Base-by-base conservation (phyloP, 2,888 invertebrate genomes). In the Tetranychus truncatus region DNA sequence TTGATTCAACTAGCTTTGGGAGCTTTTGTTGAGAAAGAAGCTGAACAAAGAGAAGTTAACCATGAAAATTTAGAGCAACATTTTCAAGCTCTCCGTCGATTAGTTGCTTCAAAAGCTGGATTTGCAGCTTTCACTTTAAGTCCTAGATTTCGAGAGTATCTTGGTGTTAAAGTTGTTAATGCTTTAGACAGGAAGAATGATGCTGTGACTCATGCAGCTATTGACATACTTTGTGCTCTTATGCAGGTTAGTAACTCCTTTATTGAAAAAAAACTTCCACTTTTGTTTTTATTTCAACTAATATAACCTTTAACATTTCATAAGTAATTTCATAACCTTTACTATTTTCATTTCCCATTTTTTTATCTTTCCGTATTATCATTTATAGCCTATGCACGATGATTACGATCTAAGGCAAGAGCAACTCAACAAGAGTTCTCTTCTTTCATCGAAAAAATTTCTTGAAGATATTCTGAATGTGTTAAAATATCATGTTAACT, bases 21-120 rank as follows among this genome's bases (percentile, higher is more conserved):
- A 80, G 88, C 93, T 0, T 85, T 99, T 46, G 88, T 92, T 1
- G 88, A 87, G 78, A 89, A 88, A 76, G 91, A 84, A 78, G 83
- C 84, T 11, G 88, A 88, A 80, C 86, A 87, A 81, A 86, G 86
- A 76, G 87, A 89, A 79, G 84, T 88, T 6, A 79, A 81, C 71
- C 80, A 81, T 34, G 82, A 81, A 65, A 46, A 73, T 45, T 74
- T 95, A 65, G 97, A 99, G 84, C 91, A 92, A 1, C 94, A 95
- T 83, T 95, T 99, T 84, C 96, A 96, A 82, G 94, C 94, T 11
- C 83, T 99, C 74, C 86, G 96, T 45, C 85, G 99, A 79, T 85
- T 99, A 18, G 90, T 97, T 76, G 97, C 97, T 0, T 96, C 95
- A 80, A 99, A 97, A 87, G 92, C 95, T 72, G 99, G 99, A 1